Base-by-base conservation (phyloP, 2,113 vertebrate genomes). In the Diadophis punctatus region DNA sequence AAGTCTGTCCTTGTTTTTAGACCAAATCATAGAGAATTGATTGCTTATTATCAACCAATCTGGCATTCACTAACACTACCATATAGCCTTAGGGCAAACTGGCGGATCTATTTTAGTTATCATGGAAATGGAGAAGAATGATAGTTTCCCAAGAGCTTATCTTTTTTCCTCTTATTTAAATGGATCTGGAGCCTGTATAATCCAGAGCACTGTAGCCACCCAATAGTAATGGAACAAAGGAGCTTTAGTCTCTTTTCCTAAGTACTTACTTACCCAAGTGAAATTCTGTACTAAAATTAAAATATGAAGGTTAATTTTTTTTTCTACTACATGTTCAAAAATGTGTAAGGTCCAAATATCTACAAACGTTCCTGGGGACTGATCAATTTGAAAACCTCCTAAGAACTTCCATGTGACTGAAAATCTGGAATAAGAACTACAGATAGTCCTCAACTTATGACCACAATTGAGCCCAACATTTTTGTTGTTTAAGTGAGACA, bases 361-460 rank as follows among this genome's bases (percentile, higher is more conserved):
- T 74, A 18, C 63, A 74, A 74, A 14, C 0, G 1, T 46, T 8
- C 1, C n/a, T 0, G 14, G 74, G n/a, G 88, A 55, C 4, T 22
- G 49, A 20, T 11, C 30, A 43, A 11, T 86, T 23, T 63, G 85
- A 51, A 55, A 46, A 84, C 30, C 58, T 74, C 0, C 22, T 5
- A 0, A 0, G 51, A 48, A 0, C 0, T 86, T 9, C 8, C 10
- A 4, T 63, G 14, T 39, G 48, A 53, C 0, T 0, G 0, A 1
- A 43, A 60, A 0, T 51, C 55, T 56, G 86, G 55, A 85, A 16
- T 89, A 88, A 91, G 43, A 58, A 30, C 85, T 52, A 58, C 23
- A 58, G 8, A 7, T 58, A 25, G 23, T 58, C 56, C 23, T 56
- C 56, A 58, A 58, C 2, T 25, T 53, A 53, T 0, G 1, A 53